phyloP scores from a whole-genome alignment of 2,888 invertebrate genomes.

The Mimumesa dahlbomi region DNA sequence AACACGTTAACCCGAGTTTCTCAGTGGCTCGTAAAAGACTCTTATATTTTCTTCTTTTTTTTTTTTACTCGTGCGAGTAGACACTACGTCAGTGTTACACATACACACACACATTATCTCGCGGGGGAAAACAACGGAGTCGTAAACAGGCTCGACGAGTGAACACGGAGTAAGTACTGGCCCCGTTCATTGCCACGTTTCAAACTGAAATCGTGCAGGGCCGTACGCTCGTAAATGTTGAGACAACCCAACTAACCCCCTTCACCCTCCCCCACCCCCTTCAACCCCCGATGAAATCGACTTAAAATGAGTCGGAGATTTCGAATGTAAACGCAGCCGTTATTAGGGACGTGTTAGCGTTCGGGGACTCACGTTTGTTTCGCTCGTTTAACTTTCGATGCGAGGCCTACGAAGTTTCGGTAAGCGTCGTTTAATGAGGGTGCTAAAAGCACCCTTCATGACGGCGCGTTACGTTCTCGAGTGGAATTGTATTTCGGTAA shows the following conservation, averaged over 20 bases:
- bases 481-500: conserved; percentile 1
- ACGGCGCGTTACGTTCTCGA: neutral
- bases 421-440: conserved; percentile 42
- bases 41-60: too few species aligned
- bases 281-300: conserved; percentile 56
- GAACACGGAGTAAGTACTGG: neutral
- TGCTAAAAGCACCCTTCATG: neutral
- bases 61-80: too few species aligned
- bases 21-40: too few species aligned
- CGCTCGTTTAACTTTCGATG: conserved; percentile 41
- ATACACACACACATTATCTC: too few species aligned
- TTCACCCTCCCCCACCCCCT: too few species aligned
- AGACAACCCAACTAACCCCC: too few species aligned
- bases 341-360: conserved; percentile 6
- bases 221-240: conserved; percentile 37
- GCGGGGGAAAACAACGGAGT: conserved; percentile 21
- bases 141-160: conserved; percentile 12
- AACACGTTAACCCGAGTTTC: too few species aligned
- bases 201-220: conserved; percentile 49
- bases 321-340: conserved; percentile 30
- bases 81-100: too few species aligned
- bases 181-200: conserved; percentile 15
- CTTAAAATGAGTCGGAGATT: conserved; percentile 55
- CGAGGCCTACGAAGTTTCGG: conserved; percentile 39
- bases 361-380: conserved; percentile 18